Base-by-base conservation (phyloP, 2,113 vertebrate species). In the Aldabrachelys gigantea region DNA sequence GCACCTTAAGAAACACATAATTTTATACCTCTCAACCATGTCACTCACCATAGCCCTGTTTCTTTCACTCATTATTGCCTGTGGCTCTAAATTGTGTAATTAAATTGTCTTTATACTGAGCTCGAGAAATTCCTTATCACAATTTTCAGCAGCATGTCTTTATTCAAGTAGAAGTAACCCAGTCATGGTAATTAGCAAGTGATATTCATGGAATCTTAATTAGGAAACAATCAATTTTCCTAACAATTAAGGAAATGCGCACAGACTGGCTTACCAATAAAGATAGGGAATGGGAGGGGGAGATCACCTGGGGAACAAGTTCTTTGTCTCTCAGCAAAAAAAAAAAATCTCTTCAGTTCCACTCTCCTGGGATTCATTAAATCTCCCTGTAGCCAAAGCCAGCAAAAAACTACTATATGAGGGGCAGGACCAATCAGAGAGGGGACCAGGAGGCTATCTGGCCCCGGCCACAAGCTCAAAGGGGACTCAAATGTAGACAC, bases 111-210 rank as follows among this genome's bases (percentile, higher is more conserved):
- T 90, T 92, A 90, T 59, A 29, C 52, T 52, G n/a, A 47, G 19
- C 53, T 93, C 47, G 50, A 89, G 69, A 79, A 80, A 91, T 52
- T 89, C 62, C 50, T 90, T 80, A 89, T 85, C 75, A 82, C 56
- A 87, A 87, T 82, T 87, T 62, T 44, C 24, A 84, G 31, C 49
- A 91, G 92, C 89, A 59, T 47, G n/a, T 17, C 82, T 92, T 85
- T 62, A 54, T 84, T 80, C 89, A 82, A 90, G 87, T 53, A 83
- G 35, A 78, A 88, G 52, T 72, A 88, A 62, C 84, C 49, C 38
- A 84, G 92, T 91, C 93, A 80, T 6, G 81, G 21, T 85, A 96
- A 96, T 96, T 95, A 96, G 84, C 27, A 91, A 89, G 62, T 8
- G 88, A 87, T 7, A 93, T 47, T 59, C 91, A 81, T 56, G 44